Base-by-base conservation (phyloP, 2,888 invertebrate genomes). In the Uloborus plumipes region DNA sequence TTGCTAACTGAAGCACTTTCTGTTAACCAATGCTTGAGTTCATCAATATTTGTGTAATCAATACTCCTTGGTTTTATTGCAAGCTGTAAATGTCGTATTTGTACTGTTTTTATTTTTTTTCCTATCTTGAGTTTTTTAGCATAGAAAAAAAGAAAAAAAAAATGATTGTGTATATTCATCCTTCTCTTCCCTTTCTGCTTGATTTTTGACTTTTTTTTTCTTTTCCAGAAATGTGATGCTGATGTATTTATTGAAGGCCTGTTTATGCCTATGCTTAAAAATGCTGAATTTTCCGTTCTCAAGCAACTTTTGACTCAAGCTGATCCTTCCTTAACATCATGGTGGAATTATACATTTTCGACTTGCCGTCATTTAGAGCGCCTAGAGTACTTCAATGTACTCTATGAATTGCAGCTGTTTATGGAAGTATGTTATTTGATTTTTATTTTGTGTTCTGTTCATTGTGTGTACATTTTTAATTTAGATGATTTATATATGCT, bases 401-500 rank as follows among this genome's bases (percentile, higher is more conserved):
- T 90, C 51, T 89, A 90, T 82, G 87, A 88, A 65, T 86, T 89
- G 50, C 90, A 90, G 84, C 84, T 89, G 20, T 89, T 89, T 81
- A 89, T 89, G 89, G 89, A 89, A 88, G 89, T 89, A 64, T 50
- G n/a, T n/a, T n/a, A 70, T 14, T 39, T 51, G n/a, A 67, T 53
- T 53, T 22, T 67, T 15, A 15, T 0, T 49, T 66, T 6, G 11
- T 22, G 16, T n/a, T 2, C 14, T 51, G 20, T n/a, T n/a, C 6
- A 22, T 53, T 13, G 26, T 53, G 2, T 51, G n/a, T 67, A 14
- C 20, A 55, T 14, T 2, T 9, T 55, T n/a, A 55, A 55, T 9
- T 55, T 55, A n/a, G 26, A 55, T 9, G 20, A 2, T n/a, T 55
- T 26, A 22, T 15, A 51, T 67, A 15, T 74, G 6, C 64, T 61